A percentile compares a stretch with the other conserved stretches of the same genome.
Evolutionary conservation across 2,888 invertebrate genomes (phyloP).

Genomic region (Molorchus minor): DNA sequence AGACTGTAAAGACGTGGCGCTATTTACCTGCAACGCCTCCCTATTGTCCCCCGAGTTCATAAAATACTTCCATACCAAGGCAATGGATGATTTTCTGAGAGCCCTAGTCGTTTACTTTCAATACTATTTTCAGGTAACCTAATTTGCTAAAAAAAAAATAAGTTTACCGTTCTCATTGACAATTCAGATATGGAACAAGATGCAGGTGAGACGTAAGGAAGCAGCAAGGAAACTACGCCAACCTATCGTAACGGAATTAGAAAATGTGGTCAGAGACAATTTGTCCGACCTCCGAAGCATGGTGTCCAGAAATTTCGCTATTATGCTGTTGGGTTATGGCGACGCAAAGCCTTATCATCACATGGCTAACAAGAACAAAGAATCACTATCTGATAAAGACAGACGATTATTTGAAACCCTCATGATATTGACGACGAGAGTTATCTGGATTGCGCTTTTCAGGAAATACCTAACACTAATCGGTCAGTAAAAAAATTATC

Average conservation of each 20-base stretch:
- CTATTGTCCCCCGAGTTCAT: constrained; percentile 69
- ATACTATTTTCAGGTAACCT: constrained; percentile 68
- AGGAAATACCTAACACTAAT: constrained; percentile 69
- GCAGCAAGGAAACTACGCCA: constrained; percentile 66
- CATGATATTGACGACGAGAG: constrained; percentile 68
- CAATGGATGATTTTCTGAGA: constrained; percentile 71
- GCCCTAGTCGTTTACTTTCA: constrained; percentile 72
- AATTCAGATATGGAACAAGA: constrained; percentile 66
- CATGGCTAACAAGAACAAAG: constrained; percentile 67
- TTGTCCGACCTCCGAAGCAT: constrained; percentile 68
- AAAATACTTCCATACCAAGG: constrained; percentile 67
- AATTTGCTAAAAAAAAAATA: not conserved
- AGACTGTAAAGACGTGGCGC: constrained; percentile 70
- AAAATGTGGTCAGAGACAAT: constrained; percentile 66
- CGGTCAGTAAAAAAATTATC: constrained; percentile 58
- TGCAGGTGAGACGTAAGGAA: constrained; percentile 65
- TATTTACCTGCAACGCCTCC: constrained; percentile 66
- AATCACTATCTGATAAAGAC: constrained; percentile 72
- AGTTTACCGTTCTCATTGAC: not conserved
- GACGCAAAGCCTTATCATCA: constrained; percentile 69
- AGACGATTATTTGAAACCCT: constrained; percentile 69
- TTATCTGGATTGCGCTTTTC: constrained; percentile 72
- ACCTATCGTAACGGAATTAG: constrained; percentile 63
- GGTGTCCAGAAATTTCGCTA: constrained; percentile 70
- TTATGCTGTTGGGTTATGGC: constrained; percentile 67